Evolutionary conservation across 2,888 invertebrate genomes (phyloP), one percentile per base, ranked within the genome.

Genomic region (Dichetophora obliterata): DNA sequence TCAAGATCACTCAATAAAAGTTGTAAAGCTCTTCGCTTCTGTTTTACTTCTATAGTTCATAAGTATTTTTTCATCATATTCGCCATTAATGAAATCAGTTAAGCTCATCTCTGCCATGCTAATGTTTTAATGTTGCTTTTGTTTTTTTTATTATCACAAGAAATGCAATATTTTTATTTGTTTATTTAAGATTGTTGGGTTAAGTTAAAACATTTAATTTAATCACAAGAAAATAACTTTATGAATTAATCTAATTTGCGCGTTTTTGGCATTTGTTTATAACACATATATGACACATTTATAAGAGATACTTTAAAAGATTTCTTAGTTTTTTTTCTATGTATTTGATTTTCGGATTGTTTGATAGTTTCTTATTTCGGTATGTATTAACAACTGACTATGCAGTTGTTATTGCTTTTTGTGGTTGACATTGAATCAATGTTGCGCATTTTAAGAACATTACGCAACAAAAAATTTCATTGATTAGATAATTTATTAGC

Each of bases 401-500:
- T 54, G 54, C 14, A 9, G 19, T 54, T 54, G 54, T 54, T 54
- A 19, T 54, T 54, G 24, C 0, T 59, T 11, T 59, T 59, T 59
- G 57, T 8, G 22, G 57, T 59, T 59, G 57, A 24, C 22, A 22
- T 59, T 50, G 57, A 22, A 50, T 69, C 52, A 31, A 70, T 54
- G 52, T 19, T 34, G 27, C 52, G 54, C 69, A 70, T 54, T 54
- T 43, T 43, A 54, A 11, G 52, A 52, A 54, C 52, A 31, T 14
- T 11, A 66, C 69, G 48, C 69, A 54, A 70, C 19, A 24, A 9
- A 27, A 70, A 6, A 54, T n/a, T 52, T 52, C 69, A 70, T 70
- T 70, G 69, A 70, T 70, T 70, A 70, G 69, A 70, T 70, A 52
- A 70, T 22, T 48, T 22, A 22, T 59, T 19, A 59, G 19, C 57